A percentile compares a stretch with the other conserved stretches of the same genome.
phyloP scores from a whole-genome alignment of 2,113 vertebrate species.

The Tangachromis dhanisi region DNA sequence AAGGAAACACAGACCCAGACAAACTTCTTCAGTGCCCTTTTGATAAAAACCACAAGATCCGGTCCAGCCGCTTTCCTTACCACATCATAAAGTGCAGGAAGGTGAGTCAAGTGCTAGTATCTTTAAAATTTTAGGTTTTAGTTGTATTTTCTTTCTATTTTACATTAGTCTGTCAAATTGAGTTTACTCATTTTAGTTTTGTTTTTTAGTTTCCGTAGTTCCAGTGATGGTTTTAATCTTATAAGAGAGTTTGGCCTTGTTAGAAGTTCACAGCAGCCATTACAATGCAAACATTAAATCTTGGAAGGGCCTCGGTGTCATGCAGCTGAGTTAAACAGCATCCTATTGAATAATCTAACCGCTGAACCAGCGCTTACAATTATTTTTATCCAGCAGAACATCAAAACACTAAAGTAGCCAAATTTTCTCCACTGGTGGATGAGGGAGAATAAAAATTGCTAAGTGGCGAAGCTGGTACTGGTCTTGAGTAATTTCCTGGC shows the following conservation, averaged over 20 bases:
- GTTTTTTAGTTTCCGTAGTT: accelerated
- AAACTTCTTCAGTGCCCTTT: constrained; percentile 82
- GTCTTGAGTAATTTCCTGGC: background rate
- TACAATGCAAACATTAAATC: background rate
- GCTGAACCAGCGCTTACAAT: background rate
- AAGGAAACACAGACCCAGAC: constrained; percentile 71
- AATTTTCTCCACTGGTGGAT: background rate
- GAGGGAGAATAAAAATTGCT: background rate
- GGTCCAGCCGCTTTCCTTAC: constrained; percentile 84
- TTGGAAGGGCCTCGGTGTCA: background rate
- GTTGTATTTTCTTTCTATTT: background rate
- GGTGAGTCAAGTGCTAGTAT: constrained; percentile 55
- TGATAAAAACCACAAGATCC: constrained; percentile 81
- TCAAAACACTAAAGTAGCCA: background rate
- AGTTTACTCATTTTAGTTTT: background rate
- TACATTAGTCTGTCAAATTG: background rate
- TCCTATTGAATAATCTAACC: background rate
- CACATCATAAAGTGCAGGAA: constrained; percentile 90
- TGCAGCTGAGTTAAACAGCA: background rate
- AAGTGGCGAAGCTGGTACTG: background rate
- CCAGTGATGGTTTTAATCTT: accelerated
- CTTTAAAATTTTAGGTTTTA: background rate
- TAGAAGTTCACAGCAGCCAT: background rate
- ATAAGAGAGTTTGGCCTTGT: background rate
- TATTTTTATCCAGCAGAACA: background rate